Base-by-base conservation (phyloP, 1,140 invertebrate species). In the Vanessa atalanta region DNA sequence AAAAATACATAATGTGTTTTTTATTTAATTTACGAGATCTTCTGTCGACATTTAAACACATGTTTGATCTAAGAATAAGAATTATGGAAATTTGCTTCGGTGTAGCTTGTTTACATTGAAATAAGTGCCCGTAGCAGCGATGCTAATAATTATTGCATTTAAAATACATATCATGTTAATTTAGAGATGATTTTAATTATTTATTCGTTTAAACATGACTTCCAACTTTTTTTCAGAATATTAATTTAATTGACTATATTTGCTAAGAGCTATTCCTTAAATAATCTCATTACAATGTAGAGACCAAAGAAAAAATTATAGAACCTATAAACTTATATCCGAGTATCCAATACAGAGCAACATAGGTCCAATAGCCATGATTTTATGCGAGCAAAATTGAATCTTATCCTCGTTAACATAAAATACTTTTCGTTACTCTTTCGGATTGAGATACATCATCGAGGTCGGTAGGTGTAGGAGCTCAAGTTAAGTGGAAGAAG, bases 401-500 rank as follows among this genome's bases (percentile, higher is more conserved):
- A 47, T 81, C 77, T 73, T 85, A 84, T 78, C 12, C 4, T 53
- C 15, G 47, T 57, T 23, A 8, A 26, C 1, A 1, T 74, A 83
- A 85, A 74, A 77, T 23, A 72, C 23, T 57, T 70, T 73, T 84
- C 80, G 67, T 65, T 72, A 63, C 76, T 66, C 14, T 53, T 64
- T 13, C 20, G 43, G 72, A 73, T 72, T 75, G 78, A 71, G 70
- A 79, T 88, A 85, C 65, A 80, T 73, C 81, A 77, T 86, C 81
- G 65, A 65, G 77, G 16, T 72, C 72, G 71, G 71, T 73, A 73
- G 68, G 68, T 77, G 70, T 81, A 80, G 81, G 81, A 88, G 88
- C 85, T 87, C 84, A 87, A 91, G 89, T 88, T 88, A 91, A 92
- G 83, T 90, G 87, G 88, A 88, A 89, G 83, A 85, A 91, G 88